Evolutionary conservation across 2,113 vertebrate genomes (phyloP).

Genomic region (Pteropus alecto): DNA sequence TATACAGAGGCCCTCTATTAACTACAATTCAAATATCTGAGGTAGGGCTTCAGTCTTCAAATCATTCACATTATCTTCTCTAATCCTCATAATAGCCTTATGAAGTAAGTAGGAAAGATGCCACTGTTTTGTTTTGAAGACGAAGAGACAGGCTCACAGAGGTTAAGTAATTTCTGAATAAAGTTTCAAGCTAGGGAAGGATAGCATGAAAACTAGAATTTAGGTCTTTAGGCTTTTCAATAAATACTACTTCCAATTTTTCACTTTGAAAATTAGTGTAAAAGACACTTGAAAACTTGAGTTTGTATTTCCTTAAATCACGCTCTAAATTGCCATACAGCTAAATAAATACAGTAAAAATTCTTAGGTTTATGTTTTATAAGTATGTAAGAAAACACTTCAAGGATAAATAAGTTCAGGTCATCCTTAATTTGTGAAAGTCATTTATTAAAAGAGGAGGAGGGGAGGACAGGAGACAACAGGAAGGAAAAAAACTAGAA

Average conservation of each 20-base stretch:
- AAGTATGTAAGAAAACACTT: background rate
- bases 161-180: background rate
- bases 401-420: background rate
- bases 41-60: background rate
- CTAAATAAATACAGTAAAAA: background rate
- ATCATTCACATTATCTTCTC: background rate
- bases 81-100: background rate
- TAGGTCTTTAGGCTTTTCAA: background rate
- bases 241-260: background rate
- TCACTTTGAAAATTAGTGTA: background rate
- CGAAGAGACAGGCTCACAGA: background rate
- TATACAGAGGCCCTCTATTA: background rate
- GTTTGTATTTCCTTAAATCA: conserved; percentile 6
- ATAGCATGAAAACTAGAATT: background rate
- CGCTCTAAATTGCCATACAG: background rate
- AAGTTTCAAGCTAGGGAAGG: background rate
- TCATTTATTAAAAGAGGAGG: background rate
- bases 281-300: background rate
- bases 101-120: background rate
- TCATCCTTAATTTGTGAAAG: background rate
- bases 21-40: background rate
- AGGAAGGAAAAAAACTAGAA: background rate
- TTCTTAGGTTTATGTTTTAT: background rate
- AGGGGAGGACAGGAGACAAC: background rate
- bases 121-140: background rate